Percentiles rank a stretch among this genome's conserved stretches.
Evolutionary conservation across 2,888 invertebrate species (phyloP).

Genomic region (Blomia tropicalis): DNA sequence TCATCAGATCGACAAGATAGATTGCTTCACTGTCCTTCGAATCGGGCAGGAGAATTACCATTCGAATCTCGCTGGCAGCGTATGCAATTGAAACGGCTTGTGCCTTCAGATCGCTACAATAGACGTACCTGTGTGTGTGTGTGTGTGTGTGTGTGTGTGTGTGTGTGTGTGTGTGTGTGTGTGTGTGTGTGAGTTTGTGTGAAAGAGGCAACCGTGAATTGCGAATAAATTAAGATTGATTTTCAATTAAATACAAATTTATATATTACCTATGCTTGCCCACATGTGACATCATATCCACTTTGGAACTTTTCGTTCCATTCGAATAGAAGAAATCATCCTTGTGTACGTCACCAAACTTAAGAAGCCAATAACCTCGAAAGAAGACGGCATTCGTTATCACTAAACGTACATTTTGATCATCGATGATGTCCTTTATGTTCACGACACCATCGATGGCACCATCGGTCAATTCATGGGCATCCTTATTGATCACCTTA

Average conservation of each 20-base stretch:
- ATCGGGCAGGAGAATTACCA: constrained; percentile 20
- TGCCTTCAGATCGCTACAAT: constrained; percentile 15
- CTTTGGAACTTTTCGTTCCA: neutral
- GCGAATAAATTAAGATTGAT: too few species aligned
- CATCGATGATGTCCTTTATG: constrained; percentile 4
- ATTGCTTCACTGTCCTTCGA: neutral
- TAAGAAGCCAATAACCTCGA: constrained; percentile 20
- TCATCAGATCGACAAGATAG: constrained; percentile 21
- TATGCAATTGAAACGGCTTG: constrained; percentile 21
- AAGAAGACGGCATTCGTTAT: constrained; percentile 22
- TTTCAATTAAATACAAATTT: too few species aligned
- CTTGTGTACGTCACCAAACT: constrained; percentile 16
- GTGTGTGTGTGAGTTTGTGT: too few species aligned
- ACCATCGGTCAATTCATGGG: constrained; percentile 18
- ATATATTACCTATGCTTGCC: neutral
- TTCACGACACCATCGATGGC: constrained; percentile 9
- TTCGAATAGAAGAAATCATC: neutral
- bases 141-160: neutral
- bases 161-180: too few species aligned
- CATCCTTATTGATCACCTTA: constrained; percentile 22
- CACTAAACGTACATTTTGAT: constrained; percentile 12
- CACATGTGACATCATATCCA: constrained; percentile 15
- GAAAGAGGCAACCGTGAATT: too few species aligned
- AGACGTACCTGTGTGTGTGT: neutral
- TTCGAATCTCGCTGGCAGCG: constrained; percentile 21